phyloP scores from a whole-genome alignment of 2,888 invertebrate genomes.

The Noctua comes region DNA sequence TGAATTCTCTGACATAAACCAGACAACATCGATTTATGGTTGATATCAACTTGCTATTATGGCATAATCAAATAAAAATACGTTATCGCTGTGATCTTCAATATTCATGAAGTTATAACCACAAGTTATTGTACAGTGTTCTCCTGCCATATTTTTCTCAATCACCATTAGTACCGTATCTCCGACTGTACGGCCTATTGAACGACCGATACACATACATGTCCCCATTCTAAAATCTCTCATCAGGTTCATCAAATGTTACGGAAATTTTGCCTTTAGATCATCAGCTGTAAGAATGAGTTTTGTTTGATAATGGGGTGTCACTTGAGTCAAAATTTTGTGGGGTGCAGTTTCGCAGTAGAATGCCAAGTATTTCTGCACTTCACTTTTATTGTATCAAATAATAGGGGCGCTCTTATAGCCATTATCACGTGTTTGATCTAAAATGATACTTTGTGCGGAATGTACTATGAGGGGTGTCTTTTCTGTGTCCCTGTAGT shows the following conservation, averaged over 20 bases:
- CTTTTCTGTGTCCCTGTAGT: slow-evolving; percentile 73
- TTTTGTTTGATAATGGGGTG: slow-evolving; percentile 52
- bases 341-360: slow-evolving; percentile 81
- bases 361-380: slow-evolving; percentile 90
- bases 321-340: slow-evolving; percentile 75
- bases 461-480: slow-evolving; percentile 76
- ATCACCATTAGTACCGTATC: slow-evolving; percentile 90
- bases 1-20: slow-evolving; percentile 68
- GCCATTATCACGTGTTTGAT: slow-evolving; percentile 90
- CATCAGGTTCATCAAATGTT: slow-evolving; percentile 68
- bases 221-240: slow-evolving; percentile 79
- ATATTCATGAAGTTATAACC: slow-evolving; percentile 90
- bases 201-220: slow-evolving; percentile 77
- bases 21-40: slow-evolving; percentile 77
- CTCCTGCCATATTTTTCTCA: slow-evolving; percentile 89
- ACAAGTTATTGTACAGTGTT: slow-evolving; percentile 84
- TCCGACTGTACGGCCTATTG: slow-evolving; percentile 86
- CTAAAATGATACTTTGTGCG: slow-evolving; percentile 89
- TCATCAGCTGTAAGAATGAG: slow-evolving; percentile 43
- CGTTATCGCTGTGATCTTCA: slow-evolving; percentile 86
- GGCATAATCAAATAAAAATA: slow-evolving; percentile 81
- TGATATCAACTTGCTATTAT: slow-evolving; percentile 74
- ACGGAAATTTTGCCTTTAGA: slow-evolving; percentile 67
- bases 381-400: slow-evolving; percentile 91
- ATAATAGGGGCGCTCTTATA: slow-evolving; percentile 90